phyloP scores from a whole-genome alignment of 2,888 invertebrate genomes.

The Molorchus minor region DNA sequence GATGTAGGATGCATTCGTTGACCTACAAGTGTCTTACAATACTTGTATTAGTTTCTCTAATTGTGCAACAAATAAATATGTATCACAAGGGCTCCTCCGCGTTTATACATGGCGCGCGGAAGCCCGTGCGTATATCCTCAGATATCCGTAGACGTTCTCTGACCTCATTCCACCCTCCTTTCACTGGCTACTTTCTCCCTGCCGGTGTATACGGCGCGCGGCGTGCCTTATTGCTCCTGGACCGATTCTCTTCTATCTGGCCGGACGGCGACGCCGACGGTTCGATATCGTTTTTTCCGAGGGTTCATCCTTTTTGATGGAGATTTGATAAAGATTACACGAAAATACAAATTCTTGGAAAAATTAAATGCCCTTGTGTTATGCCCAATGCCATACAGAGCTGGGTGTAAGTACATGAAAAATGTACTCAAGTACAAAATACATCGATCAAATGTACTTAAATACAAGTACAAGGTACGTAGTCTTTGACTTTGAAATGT shows the following conservation, averaged over 20 bases:
- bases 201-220: neutral
- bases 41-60: conserved; percentile 20
- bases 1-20: conserved; percentile 18
- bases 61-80: conserved; percentile 23
- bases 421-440: too few relatives aligned
- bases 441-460: too few relatives aligned
- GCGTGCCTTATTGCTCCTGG: conserved; percentile 35
- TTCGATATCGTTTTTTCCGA: conserved; percentile 11
- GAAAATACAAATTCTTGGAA: too few relatives aligned
- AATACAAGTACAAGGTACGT: too few relatives aligned
- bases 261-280: too few relatives aligned
- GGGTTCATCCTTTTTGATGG: too few relatives aligned
- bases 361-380: too few relatives aligned
- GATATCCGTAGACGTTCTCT: conserved; percentile 39
- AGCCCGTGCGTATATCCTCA: conserved; percentile 13
- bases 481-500: too few relatives aligned
- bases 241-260: neutral
- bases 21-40: conserved; percentile 20
- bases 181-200: conserved; percentile 50
- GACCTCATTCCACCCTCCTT: conserved; percentile 49
- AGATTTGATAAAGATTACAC: too few relatives aligned
- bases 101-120: conserved; percentile 3
- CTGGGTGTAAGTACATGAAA: too few relatives aligned
- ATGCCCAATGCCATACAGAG: too few relatives aligned
- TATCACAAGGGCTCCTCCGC: conserved; percentile 15